Conservation (phyloP, 2,888 invertebrate genomes). For the Drosophila cracens region DNA sequence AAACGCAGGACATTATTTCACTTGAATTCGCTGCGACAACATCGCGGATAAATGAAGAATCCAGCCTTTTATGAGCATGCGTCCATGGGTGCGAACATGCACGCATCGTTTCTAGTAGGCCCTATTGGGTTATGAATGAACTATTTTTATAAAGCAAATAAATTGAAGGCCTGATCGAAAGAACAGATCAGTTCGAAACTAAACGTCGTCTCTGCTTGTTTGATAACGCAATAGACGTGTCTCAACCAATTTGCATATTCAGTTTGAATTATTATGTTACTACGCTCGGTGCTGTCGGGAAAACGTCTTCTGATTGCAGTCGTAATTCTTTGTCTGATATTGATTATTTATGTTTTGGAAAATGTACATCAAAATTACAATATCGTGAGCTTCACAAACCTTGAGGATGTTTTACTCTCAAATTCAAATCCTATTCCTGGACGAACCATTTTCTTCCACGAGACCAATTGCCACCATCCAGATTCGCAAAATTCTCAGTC, state of each 20-base stretch:
- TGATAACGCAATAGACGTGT: background rate
- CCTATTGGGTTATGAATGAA: too few species aligned
- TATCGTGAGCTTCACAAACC: too few species aligned
- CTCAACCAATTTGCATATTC: background rate
- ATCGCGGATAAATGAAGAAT: too few species aligned
- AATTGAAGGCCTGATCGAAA: background rate
- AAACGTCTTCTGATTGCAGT: background rate
- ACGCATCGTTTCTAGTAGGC: too few species aligned
- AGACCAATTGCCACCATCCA: slow-evolving; percentile 77
- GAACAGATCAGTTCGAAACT: background rate
- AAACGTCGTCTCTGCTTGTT: background rate
- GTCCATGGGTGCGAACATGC: too few species aligned
- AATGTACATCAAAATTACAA: background rate
- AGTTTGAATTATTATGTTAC: background rate
- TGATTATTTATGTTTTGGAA: background rate
- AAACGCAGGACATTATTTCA: too few species aligned
- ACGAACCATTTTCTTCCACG: slow-evolving; percentile 84
- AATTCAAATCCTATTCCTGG: slow-evolving; percentile 74
- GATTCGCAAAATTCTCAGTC: background rate
- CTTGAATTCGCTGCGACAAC: too few species aligned
- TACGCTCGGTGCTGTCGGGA: background rate
- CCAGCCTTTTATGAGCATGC: too few species aligned
- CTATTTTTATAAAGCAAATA: background rate
- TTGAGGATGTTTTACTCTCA: slow-evolving; percentile 76
- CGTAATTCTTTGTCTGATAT: background rate